phyloP scores from a whole-genome alignment of 2,797 vertebrate species.

The Ciconia nigra region DNA sequence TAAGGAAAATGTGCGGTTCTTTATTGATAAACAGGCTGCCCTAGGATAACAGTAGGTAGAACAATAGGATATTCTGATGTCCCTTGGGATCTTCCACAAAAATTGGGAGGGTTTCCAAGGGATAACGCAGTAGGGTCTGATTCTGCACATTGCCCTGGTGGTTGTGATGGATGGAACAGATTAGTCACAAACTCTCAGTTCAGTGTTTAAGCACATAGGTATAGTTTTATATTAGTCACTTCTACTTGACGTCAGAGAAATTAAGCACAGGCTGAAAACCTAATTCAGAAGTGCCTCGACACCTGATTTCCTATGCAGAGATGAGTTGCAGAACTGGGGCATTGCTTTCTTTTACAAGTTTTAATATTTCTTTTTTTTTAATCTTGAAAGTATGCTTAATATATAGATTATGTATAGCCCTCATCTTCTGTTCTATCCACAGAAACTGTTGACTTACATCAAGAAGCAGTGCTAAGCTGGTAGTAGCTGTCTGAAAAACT shows the following conservation, averaged over 20 bases:
- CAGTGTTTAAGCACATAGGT: not conserved
- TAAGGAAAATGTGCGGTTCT: not conserved
- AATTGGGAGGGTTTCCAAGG: not conserved
- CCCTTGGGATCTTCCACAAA: not conserved
- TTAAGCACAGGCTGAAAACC: not conserved
- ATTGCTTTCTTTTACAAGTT: not conserved
- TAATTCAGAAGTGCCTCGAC: not conserved
- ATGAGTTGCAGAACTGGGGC: conserved; percentile 9
- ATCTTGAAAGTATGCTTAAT: not conserved
- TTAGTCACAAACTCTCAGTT: not conserved
- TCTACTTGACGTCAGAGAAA: conserved; percentile 25
- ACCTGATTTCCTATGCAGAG: not conserved
- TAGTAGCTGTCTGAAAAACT: not conserved
- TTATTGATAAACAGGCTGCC: not conserved
- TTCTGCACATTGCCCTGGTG: not conserved
- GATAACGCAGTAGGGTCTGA: not conserved
- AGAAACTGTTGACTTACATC: not conserved
- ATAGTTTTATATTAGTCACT: not conserved
- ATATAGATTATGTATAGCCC: not conserved
- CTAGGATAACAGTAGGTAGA: not conserved
- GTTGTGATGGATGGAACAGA: not conserved
- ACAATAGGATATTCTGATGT: not conserved
- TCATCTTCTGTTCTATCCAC: not conserved
- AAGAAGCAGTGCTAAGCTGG: not conserved
- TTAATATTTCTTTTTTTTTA: not conserved